phyloP scores from a whole-genome alignment of 1,140 invertebrate species.

The Drosophila subobscura region DNA sequence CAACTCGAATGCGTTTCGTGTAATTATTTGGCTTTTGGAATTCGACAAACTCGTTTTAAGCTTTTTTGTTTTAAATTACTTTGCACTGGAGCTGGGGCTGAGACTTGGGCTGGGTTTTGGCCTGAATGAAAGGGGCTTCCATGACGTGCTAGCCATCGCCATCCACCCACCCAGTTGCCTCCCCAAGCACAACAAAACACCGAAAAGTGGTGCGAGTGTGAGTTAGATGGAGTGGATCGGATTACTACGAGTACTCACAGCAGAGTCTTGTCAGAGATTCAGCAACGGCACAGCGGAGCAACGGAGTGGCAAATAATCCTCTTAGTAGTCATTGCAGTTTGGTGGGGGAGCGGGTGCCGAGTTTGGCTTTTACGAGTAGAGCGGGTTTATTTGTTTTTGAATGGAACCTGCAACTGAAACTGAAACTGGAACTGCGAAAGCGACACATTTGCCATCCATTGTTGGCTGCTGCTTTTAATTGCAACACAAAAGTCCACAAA shows the following conservation, averaged over 20 bases:
- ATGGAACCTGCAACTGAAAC: slow-evolving; percentile 19
- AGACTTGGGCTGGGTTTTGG: slow-evolving; percentile 9
- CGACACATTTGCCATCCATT: slow-evolving; percentile 28
- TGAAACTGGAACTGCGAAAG: slow-evolving; percentile 25
- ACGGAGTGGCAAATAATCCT: slow-evolving; percentile 49
- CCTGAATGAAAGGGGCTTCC: slow-evolving; percentile 40
- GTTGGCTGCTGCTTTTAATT: slow-evolving; percentile 41
- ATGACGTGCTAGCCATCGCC: slow-evolving; percentile 8
- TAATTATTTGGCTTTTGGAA: slow-evolving; percentile 54
- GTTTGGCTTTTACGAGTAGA: no score
- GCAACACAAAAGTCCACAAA: slow-evolving; percentile 41
- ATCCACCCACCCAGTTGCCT: slow-evolving; percentile 46
- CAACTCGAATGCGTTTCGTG: slow-evolving; percentile 44
- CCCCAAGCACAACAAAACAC: slow-evolving; percentile 46
- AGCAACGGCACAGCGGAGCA: slow-evolving; percentile 6
- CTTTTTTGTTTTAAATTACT: slow-evolving; percentile 51
- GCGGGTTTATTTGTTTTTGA: slow-evolving; percentile 2
- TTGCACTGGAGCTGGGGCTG: slow-evolving; percentile 2
- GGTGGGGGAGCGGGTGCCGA: slow-evolving; percentile 6
- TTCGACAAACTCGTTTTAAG: slow-evolving; percentile 55
- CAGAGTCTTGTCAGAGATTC: slow-evolving; percentile 21
- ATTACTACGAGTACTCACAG: slow-evolving; percentile 15
- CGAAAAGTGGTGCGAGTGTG: slow-evolving; percentile 32
- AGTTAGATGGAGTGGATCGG: slow-evolving; percentile 53
- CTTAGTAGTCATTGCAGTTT: slow-evolving; percentile 40